A percentile compares a stretch with the other conserved stretches of the same genome.
phyloP scores from a whole-genome alignment of 1,140 invertebrate genomes.

The Drosophila leontia region DNA sequence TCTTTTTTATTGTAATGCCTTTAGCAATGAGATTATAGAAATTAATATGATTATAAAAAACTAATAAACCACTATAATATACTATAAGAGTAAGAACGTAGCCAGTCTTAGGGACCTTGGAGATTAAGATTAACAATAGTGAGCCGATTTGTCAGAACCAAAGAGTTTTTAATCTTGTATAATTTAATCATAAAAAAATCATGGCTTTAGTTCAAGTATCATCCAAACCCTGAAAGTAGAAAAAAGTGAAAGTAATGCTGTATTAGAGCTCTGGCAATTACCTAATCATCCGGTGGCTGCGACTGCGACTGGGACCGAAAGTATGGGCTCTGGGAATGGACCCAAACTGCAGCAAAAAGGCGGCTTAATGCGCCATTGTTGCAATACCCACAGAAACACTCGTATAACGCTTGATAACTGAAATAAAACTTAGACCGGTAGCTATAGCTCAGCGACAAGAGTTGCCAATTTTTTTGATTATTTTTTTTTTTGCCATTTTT shows the following conservation, averaged over 20 bases:
- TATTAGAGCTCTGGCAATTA: conserved; percentile 53
- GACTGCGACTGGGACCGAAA: conserved; percentile 8
- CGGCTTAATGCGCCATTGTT: conserved; percentile 74
- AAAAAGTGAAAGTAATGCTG: conserved; percentile 72
- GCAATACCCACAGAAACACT: conserved; percentile 48
- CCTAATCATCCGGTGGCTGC: conserved; percentile 56
- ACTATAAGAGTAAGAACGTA: not conserved
- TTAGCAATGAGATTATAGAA: not conserved
- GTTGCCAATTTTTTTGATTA: conserved; percentile 15
- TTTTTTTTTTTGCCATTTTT: conserved; percentile 11
- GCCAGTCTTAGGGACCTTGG: not conserved
- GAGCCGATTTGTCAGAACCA: not conserved
- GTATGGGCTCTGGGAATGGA: conserved; percentile 58
- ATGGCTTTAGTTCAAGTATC: conserved; percentile 16
- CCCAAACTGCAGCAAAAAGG: conserved; percentile 57
- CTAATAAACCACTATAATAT: not conserved
- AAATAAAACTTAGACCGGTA: conserved; percentile 38
- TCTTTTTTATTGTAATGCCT: no score
- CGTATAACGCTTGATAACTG: conserved; percentile 52
- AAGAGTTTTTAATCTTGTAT: not conserved
- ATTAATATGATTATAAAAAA: not conserved
- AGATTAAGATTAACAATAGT: not conserved
- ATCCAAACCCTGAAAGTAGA: conserved; percentile 18
- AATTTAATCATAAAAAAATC: conserved; percentile 7
- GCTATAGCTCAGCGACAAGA: conserved; percentile 28